Evolutionary conservation across 2,797 vertebrate species (phyloP), one percentile per base, ranked within the genome.

Genomic region (Megaceryle alcyon): DNA sequence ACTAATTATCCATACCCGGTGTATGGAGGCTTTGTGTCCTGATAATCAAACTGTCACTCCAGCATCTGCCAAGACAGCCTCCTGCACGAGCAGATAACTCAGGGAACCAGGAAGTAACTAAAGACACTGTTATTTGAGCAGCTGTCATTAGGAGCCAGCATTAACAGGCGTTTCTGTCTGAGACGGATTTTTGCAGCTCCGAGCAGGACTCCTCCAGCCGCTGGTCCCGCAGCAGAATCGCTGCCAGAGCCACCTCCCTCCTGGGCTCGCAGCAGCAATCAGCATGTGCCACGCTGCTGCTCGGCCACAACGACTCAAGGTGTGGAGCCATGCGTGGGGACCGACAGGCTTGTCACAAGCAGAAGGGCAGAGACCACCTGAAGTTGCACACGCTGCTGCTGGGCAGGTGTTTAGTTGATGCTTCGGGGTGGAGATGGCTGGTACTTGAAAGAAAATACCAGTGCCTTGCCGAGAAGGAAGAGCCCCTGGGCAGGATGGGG

Each of bases 241-340:
- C 23, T 3, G 3, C 6, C 54, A 10, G 61, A 28, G 8, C 18
- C 3, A 15, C 7, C 21, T 48, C 72, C 39, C 21, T 48, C 72
- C 39, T 0, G 1, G 12, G 21, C 41, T 51, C 8, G 2, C 48
- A 23, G 69, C 18, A 6, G 25, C 5, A 3, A 19, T 23, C 6
- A 4, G 25, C 2, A 13, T 21, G 46, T 48, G 54, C 31, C 56
- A 20, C 1, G 6, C 18, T 23, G 56, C n/a, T 28, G n/a, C n/a
- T 25, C 3, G 2, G 48, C 3, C 1, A 0, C n/a, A n/a, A 5
- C 1, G 2, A 8, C 12, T 33, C 3, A 2, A 17, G 28, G 54
- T 3, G 2, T 2, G 41, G 64, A 37, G 46, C 48, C 2, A 0
- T 0, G 3, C 3, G 43, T 17, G 3, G 22, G 49, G n/a, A 61